Percentiles rank a stretch among this genome's conserved stretches.
Evolutionary conservation across 2,113 vertebrate species (phyloP).

Genomic region (Zapus hudsonius): DNA sequence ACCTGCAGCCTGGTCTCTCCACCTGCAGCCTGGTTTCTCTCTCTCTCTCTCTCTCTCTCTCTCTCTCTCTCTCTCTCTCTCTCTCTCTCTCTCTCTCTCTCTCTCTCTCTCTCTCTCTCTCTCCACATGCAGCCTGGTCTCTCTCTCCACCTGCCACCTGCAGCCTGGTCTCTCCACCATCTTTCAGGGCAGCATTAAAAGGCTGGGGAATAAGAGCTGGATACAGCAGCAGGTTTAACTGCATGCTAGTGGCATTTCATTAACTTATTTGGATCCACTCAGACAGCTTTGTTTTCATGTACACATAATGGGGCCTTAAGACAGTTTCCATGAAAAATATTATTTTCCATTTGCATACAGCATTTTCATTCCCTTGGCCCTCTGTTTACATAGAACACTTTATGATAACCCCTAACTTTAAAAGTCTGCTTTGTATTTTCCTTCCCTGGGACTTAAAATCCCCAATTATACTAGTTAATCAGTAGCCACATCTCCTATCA

Average conservation of each 20-base stretch:
- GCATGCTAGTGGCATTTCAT: no score
- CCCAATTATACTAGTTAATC: not conserved
- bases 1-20: not conserved
- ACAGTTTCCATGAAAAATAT: not conserved
- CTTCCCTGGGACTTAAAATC: not conserved
- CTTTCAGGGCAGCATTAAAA: not conserved
- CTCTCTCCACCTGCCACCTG: no score
- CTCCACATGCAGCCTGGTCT: no score
- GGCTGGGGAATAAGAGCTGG: not conserved
- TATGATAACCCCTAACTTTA: not conserved
- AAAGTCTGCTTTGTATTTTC: no score
- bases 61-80: no score
- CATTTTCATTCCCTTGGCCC: not conserved
- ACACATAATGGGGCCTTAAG: not conserved
- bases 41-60: no score
- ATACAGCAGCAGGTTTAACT: fast-evolving
- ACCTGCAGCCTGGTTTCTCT: not conserved
- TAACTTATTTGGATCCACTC: not conserved
- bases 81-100: no score
- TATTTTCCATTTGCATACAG: not conserved
- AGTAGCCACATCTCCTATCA: not conserved
- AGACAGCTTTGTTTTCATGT: not conserved
- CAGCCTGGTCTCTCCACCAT: not conserved
- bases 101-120: no score
- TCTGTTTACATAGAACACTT: no score